Base-by-base conservation (phyloP, 2,113 vertebrate genomes). In the Tetrax tetrax region DNA sequence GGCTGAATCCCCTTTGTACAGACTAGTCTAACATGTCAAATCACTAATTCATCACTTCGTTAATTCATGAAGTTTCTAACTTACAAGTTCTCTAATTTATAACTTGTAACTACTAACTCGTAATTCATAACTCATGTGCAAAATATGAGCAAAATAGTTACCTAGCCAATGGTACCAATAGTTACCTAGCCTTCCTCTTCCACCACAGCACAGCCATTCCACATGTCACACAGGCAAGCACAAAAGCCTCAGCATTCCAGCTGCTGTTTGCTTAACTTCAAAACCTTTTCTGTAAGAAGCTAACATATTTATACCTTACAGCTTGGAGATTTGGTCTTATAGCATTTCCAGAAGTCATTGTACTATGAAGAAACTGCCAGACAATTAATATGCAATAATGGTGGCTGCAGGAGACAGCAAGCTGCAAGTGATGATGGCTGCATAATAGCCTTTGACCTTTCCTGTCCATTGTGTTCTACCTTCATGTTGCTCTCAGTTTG, bases 161-260 rank as follows among this genome's bases (percentile, higher is more conserved):
- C 33, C 18, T 56, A 43, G 21, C 31, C 0, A 6, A 10, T 6
- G 4, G 22, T 48, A n/a, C n/a, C n/a, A 80, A 53, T 4, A 21
- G 31, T 69, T 76, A 19, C 33, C 18, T 56, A 43, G 21, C 68
- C 24, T 54, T 82, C 9, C 9, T 86, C 16, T 18, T 35, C 25
- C 1, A 1, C 31, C 51, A 24, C 4, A 28, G 17, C 27, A 38
- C 2, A 27, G 38, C 12, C 3, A 1, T 41, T 18, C 33, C 38
- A 2, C 35, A 12, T 47, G 10, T 69, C 15, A 9, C 24, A 47
- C 31, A 1, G 3, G n/a, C 23, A 68, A 60, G 21, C 38, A 61
- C 1, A 1, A 66, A 80, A 60, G 60, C 53, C 17, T 66, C 38
- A 41, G 47, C n/a, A 35, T 29, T 43, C 31, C 31, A 56, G 31